Evolutionary conservation across 1,140 invertebrate genomes (phyloP).

Genomic region (Heliconius hewitsoni): DNA sequence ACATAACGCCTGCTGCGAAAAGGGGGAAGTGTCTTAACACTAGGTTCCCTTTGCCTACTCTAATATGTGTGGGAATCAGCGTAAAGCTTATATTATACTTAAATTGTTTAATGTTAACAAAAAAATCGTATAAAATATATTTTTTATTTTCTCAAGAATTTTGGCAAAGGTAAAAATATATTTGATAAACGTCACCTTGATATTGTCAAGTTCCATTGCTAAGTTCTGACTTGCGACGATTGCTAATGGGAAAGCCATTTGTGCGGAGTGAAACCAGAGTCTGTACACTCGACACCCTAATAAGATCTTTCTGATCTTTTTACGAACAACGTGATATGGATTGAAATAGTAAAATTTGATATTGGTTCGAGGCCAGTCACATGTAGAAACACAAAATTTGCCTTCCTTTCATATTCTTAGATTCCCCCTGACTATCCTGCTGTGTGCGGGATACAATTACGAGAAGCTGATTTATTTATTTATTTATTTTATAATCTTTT

Average conservation of each 20-base stretch:
- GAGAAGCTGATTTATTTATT: too few relatives aligned
- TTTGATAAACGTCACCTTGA: constrained; percentile 9
- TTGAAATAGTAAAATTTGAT: constrained; percentile 6
- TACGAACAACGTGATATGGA: constrained; percentile 15
- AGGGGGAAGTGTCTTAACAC: too few relatives aligned
- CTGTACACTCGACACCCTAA: constrained; percentile 27
- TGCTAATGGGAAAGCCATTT: constrained; percentile 58
- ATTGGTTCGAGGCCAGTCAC: neutral
- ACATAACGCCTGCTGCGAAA: too few relatives aligned
- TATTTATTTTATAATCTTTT: too few relatives aligned
- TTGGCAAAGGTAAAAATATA: neutral
- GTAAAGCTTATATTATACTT: too few relatives aligned
- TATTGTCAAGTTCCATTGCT: constrained; percentile 29
- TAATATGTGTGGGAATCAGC: too few relatives aligned
- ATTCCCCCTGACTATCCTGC: too few relatives aligned
- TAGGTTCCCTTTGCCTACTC: too few relatives aligned
- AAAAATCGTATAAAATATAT: too few relatives aligned
- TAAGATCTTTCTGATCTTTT: constrained; percentile 37
- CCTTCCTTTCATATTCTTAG: neutral
- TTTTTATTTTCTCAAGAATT: too few relatives aligned
- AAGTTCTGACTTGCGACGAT: constrained; percentile 31
- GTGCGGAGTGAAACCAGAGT: constrained; percentile 38
- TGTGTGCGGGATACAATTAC: too few relatives aligned
- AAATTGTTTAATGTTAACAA: too few relatives aligned
- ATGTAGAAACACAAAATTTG: neutral